phyloP scores from a whole-genome alignment of 2,888 invertebrate genomes.

The Boloria euphrosyne region DNA sequence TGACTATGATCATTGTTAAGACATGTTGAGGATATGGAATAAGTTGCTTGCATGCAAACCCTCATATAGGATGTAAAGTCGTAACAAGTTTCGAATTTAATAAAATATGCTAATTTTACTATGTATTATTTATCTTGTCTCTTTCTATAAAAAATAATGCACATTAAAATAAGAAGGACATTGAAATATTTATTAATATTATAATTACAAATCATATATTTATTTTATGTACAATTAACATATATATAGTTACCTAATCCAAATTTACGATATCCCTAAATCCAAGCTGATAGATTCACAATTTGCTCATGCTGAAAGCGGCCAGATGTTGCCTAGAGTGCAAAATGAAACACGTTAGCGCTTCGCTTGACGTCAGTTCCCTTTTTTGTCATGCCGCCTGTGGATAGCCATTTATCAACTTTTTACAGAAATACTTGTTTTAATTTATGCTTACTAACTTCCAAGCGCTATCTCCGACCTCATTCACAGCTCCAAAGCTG shows the following conservation, averaged over 20 bases:
- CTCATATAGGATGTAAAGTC: background rate
- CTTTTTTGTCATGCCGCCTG: constrained; percentile 75
- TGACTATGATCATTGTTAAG: constrained; percentile 27
- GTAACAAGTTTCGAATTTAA: no score
- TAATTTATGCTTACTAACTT: constrained; percentile 80
- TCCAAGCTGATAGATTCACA: constrained; percentile 39
- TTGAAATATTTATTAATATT: no score
- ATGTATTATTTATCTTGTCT: no score
- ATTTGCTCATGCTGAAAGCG: constrained; percentile 58
- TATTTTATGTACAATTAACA: background rate
- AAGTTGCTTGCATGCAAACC: background rate
- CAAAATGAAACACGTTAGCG: constrained; percentile 79
- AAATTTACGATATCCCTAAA: constrained; percentile 31
- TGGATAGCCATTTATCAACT: constrained; percentile 79
- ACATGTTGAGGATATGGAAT: constrained; percentile 6
- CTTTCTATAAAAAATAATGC: background rate
- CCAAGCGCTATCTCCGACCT: constrained; percentile 73
- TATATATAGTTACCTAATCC: constrained; percentile 14
- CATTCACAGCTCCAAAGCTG: constrained; percentile 57
- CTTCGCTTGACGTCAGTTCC: constrained; percentile 70
- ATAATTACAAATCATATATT: background rate
- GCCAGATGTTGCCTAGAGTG: constrained; percentile 73
- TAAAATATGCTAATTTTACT: no score
- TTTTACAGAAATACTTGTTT: constrained; percentile 79
- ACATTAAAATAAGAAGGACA: no score